Conservation (phyloP, 2,797 vertebrate genomes). For the Alosa sapidissima region DNA sequence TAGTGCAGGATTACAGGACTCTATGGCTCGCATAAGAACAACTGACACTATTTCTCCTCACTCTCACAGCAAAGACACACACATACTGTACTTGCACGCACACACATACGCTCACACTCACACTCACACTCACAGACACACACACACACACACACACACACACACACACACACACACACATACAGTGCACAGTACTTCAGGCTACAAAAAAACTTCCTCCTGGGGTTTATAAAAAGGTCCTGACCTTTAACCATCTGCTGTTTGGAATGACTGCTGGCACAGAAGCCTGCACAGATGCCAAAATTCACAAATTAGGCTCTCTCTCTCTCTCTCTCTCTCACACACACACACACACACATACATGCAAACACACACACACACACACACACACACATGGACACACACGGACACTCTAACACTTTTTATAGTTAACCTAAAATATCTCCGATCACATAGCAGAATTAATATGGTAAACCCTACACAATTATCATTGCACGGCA, state of each 20-base stretch:
- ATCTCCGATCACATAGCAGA: background rate
- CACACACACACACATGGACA: slow-evolving; percentile 1
- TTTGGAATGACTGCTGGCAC: background rate
- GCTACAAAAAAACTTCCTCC: slow-evolving; percentile 24
- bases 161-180: background rate
- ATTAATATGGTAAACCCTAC: background rate
- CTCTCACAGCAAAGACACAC: background rate
- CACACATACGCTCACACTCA: background rate
- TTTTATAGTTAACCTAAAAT: background rate
- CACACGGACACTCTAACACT: background rate
- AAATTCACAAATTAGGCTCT: background rate
- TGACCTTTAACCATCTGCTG: slow-evolving; percentile 35
- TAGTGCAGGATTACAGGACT: background rate
- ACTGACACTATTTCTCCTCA: too few species aligned
- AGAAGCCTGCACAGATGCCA: slow-evolving; percentile 3
- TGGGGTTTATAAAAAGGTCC: slow-evolving; percentile 38
- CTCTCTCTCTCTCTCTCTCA: background rate
- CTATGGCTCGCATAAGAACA: too few species aligned
- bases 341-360: background rate
- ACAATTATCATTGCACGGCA: background rate
- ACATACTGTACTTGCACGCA: background rate
- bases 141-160: background rate
- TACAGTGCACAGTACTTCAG: background rate
- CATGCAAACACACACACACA: slow-evolving; percentile 19
- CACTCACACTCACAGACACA: slow-evolving; percentile 7